A percentile compares a stretch with the other conserved stretches of the same genome.
Conservation (phyloP, 2,888 invertebrate species). For the Mythimna impura region DNA sequence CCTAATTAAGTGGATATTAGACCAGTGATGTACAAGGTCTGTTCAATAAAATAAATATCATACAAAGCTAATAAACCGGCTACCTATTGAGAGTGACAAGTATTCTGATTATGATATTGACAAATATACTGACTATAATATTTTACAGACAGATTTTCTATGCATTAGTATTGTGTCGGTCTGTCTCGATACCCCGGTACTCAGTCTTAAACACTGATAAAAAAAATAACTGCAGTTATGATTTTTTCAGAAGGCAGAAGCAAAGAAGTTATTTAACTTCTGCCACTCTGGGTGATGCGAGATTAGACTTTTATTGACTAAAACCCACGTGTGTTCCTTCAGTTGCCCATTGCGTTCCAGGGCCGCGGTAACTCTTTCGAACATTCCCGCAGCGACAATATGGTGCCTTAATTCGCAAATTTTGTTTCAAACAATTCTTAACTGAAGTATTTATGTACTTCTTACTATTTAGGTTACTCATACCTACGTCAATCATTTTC, state of each 20-base stretch:
- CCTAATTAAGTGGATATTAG: conserved; percentile 61
- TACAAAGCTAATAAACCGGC: conserved; percentile 37
- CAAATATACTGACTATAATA: conserved; percentile 2
- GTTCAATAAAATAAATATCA: conserved; percentile 54
- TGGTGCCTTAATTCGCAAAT: too few species aligned
- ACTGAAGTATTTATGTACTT: not conserved
- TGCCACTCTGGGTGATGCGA: too few species aligned
- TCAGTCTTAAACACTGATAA: not conserved
- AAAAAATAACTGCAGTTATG: not conserved
- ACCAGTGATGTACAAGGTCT: conserved; percentile 41
- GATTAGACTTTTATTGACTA: too few species aligned
- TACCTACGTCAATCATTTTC: not conserved
- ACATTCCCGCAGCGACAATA: too few species aligned
- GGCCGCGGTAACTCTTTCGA: too few species aligned
- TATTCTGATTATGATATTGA: conserved; percentile 28
- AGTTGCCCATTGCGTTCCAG: too few species aligned
- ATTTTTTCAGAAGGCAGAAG: too few species aligned
- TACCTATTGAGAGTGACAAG: conserved; percentile 10
- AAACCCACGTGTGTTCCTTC: too few species aligned
- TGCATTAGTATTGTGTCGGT: not conserved
- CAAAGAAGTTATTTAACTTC: too few species aligned
- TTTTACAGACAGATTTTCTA: not conserved
- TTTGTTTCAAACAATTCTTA: not conserved
- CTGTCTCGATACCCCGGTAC: not conserved
- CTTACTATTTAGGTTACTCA: not conserved